Percentiles rank a stretch among this genome's conserved stretches.
phyloP scores from a whole-genome alignment of 2,113 vertebrate species.

The Psilopogon haemacephalus region DNA sequence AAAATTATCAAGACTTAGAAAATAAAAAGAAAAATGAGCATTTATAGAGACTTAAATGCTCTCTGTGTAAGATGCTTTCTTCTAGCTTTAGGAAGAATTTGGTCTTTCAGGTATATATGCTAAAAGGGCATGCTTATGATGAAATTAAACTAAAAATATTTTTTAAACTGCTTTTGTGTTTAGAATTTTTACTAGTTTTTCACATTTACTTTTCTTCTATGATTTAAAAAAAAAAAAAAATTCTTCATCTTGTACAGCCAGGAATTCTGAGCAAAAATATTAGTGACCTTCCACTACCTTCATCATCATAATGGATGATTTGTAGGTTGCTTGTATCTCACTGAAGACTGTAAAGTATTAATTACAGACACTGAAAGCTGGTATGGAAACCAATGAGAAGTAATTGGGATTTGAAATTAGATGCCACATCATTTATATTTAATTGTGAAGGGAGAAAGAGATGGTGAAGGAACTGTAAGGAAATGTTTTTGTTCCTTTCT shows the following conservation, averaged over 20 bases:
- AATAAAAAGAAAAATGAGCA: too few species aligned
- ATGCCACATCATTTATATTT: constrained; percentile 10
- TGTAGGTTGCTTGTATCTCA: not conserved
- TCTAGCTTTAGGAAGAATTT: constrained; percentile 67
- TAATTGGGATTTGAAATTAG: not conserved
- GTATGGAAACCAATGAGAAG: not conserved
- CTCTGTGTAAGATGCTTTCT: not conserved
- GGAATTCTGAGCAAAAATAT: not conserved
- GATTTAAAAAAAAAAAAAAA: not conserved
- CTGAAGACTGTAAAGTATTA: not conserved
- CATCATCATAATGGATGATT: not conserved
- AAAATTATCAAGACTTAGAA: not conserved
- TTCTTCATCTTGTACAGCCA: not conserved
- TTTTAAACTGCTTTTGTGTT: not conserved
- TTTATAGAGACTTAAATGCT: not conserved
- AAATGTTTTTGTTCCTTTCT: not conserved
- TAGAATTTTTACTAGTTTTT: not conserved
- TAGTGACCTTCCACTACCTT: not conserved
- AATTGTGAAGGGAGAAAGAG: constrained; percentile 60
- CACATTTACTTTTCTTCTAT: not conserved
- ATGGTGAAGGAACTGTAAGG: constrained; percentile 72
- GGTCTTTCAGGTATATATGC: constrained; percentile 72
- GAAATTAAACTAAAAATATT: not conserved
- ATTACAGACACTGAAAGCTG: not conserved
- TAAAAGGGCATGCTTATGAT: constrained; percentile 1